Evolutionary conservation across 2,888 invertebrate genomes (phyloP), one percentile per base, ranked within the genome.

Genomic region (Molorchus minor): DNA sequence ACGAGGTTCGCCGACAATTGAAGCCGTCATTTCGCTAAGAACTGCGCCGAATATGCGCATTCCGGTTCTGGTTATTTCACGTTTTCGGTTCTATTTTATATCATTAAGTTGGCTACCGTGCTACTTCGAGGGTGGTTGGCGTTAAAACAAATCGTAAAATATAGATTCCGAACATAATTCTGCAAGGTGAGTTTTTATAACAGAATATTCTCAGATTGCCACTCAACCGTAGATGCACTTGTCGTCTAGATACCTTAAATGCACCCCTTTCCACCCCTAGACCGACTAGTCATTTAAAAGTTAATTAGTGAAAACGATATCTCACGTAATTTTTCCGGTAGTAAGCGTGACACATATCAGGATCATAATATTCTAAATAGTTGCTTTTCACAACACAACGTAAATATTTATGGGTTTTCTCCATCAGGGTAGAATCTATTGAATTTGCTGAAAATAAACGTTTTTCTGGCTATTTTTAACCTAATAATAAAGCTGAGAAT

Each of bases 71-170:
- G 73, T 70, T 69, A 73, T 75, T 77, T 78, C 79, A 76, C 76
- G 79, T 79, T 80, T 77, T 79, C 79, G 76, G 79, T 76, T 71
- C 77, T 78, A 78, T 80, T 79, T 80, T 71, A 69, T 76, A 72
- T 70, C 80, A 80, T 77, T 80, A 81, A 80, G 81, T 81, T 80
- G 80, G 80, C 79, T 75, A 76, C 75, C 80, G 81, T 81, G 80
- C 75, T 77, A 72, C 79, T 79, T 74, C 73, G 71, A 80, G 79
- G 81, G 80, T 79, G 80, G 77, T 79, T 77, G 74, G 72, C 74
- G 76, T 75, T 74, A 71, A 74, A 76, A 73, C 64, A 62, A 67
- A 70, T 68, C 70, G 61, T 65, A 62, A 69, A 71, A 69, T 58
- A 65, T 65, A 66, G 65, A 70, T 68, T 67, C 69, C 71, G 73